A percentile compares a stretch with the other conserved stretches of the same genome.
These are phyloP conservation scores for Leptobrachium leishanense DNA, from an alignment of 2,113 vertebrate genomes.

Conservation along the genomic window DNA sequence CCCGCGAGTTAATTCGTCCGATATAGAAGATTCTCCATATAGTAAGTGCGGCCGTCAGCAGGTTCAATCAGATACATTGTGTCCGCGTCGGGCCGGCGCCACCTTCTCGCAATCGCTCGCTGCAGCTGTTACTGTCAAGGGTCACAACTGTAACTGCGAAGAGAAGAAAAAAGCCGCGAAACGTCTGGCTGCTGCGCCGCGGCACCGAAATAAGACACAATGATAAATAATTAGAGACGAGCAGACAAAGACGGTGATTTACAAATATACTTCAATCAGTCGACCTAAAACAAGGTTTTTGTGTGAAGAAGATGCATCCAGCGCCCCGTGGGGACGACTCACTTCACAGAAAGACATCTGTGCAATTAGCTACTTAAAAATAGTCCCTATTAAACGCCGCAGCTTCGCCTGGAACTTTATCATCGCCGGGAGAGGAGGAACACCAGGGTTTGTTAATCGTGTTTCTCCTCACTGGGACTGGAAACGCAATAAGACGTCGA, in stretches of 20 bases:
- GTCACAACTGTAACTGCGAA: constrained; percentile 18
- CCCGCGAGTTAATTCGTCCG: background rate
- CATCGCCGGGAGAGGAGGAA: too few species aligned
- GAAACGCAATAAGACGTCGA: too few species aligned
- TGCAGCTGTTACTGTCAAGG: constrained; percentile 38
- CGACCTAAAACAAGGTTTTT: constrained; percentile 16
- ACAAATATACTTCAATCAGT: constrained; percentile 35
- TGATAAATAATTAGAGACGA: constrained; percentile 30
- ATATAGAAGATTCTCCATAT: constrained; percentile 3
- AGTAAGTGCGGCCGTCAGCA: constrained; percentile 34
- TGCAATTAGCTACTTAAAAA: background rate
- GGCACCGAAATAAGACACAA: constrained; percentile 39
- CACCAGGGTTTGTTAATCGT: too few species aligned
- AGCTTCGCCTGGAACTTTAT: too few species aligned
- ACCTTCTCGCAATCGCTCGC: background rate
- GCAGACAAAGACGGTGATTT: constrained; percentile 6
- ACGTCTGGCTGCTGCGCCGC: constrained; percentile 7
- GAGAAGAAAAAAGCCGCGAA: constrained; percentile 10
- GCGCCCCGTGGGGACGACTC: background rate
- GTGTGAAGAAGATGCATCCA: background rate
- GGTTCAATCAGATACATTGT: constrained; percentile 45
- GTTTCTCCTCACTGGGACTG: too few species aligned
- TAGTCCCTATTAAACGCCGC: background rate
- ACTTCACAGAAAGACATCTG: background rate
- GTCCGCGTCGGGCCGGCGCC: constrained; percentile 20